Evolutionary conservation across 2,113 vertebrate genomes (phyloP).

Genomic region (Leucosticte australis): DNA sequence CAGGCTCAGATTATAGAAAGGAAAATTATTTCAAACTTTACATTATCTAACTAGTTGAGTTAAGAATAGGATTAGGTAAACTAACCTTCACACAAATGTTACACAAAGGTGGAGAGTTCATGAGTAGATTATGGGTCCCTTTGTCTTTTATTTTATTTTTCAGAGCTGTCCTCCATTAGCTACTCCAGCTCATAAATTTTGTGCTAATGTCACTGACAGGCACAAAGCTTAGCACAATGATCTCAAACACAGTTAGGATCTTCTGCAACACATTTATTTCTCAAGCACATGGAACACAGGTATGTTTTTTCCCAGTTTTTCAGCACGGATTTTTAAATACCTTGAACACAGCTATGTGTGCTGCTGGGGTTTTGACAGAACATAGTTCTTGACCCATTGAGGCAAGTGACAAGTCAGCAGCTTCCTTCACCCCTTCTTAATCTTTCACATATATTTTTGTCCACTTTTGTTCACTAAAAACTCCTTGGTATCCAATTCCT

Average conservation of each 20-base stretch:
- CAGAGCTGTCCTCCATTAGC: not conserved
- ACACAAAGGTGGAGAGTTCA: not conserved
- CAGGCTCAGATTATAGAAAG: not conserved
- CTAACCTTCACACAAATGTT: not conserved
- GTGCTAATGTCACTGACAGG: not conserved
- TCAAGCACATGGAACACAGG: not conserved
- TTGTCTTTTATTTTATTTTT: not conserved
- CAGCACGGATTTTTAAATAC: not conserved
- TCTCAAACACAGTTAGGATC: not conserved
- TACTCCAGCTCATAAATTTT: not conserved
- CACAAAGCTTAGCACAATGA: not conserved
- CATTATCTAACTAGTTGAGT: not conserved
- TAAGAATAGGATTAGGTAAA: not conserved
- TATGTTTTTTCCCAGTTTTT: not conserved
- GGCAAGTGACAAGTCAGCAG: not conserved
- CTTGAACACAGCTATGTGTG: rapidly evolving
- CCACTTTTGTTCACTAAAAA: not conserved
- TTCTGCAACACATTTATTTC: not conserved
- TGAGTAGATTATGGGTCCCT: not conserved
- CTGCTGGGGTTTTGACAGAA: not conserved
- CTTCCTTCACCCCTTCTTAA: not conserved
- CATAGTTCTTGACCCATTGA: not conserved
- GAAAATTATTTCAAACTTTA: not conserved
- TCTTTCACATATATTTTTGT: not conserved
- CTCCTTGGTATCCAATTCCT: not conserved